Conservation (phyloP, 2,113 vertebrate genomes). For the Hippocampus abdominalis region DNA sequence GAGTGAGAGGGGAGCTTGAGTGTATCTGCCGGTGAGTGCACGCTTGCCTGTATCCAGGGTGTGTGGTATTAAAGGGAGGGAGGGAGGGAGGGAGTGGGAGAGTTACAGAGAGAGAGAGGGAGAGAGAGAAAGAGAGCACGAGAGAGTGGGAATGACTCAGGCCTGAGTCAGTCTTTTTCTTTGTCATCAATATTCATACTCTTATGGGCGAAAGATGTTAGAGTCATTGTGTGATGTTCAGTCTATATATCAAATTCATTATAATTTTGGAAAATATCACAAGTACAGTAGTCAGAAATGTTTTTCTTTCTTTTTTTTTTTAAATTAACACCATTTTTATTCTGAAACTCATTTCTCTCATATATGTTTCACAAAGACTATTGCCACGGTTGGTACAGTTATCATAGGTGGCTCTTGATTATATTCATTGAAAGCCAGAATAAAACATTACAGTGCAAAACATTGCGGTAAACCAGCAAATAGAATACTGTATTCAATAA, state of each 20-base stretch:
- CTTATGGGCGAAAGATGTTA: slow-evolving; percentile 21
- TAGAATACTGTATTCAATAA: no score
- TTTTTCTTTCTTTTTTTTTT: background rate
- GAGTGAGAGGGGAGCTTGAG: slow-evolving; percentile 49
- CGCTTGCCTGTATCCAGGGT: slow-evolving; percentile 56
- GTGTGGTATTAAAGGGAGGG: slow-evolving; percentile 65
- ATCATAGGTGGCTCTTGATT: background rate
- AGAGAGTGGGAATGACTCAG: slow-evolving; percentile 35
- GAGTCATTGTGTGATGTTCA: slow-evolving; percentile 24
- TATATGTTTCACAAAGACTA: background rate
- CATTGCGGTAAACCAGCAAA: background rate
- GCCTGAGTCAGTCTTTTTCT: slow-evolving; percentile 56
- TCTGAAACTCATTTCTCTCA: background rate
- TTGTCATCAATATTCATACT: slow-evolving; percentile 59
- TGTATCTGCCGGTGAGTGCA: slow-evolving; percentile 61
- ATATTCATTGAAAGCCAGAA: background rate
- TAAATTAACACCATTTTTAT: background rate
- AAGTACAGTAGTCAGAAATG: background rate
- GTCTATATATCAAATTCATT: slow-evolving; percentile 1
- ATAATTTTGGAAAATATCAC: background rate
- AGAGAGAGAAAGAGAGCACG: no score
- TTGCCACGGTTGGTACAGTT: background rate
- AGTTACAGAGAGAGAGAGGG: slow-evolving; percentile 32
- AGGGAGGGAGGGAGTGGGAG: slow-evolving; percentile 35
- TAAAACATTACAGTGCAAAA: background rate